Evolutionary conservation across 2,888 invertebrate species (phyloP).

Genomic region (Antitype chi): DNA sequence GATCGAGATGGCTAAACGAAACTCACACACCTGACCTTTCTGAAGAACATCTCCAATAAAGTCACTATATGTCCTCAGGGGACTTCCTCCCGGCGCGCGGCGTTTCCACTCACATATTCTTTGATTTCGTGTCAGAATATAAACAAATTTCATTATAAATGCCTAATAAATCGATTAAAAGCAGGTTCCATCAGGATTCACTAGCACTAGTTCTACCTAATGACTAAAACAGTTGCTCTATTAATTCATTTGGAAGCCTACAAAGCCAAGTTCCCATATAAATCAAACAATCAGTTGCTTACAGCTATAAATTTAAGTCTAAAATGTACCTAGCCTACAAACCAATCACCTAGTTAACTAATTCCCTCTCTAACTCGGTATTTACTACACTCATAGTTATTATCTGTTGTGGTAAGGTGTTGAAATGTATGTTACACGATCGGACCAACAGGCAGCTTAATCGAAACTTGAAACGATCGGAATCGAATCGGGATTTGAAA

Average conservation of each 20-base stretch:
- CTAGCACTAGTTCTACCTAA: background rate
- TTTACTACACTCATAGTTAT: conserved; percentile 32
- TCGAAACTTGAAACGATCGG: background rate
- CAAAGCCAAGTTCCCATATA: conserved; percentile 16
- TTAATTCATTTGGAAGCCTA: background rate
- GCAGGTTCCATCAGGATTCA: background rate
- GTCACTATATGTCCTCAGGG: too few species aligned
- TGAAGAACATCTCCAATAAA: too few species aligned
- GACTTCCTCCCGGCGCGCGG: too few species aligned
- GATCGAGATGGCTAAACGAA: too few species aligned
- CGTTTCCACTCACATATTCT: too few species aligned
- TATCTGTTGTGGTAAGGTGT: conserved; percentile 24
- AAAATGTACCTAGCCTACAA: conserved; percentile 15
- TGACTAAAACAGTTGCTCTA: background rate
- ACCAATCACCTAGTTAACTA: conserved; percentile 42
- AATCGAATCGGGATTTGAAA: conserved; percentile 3
- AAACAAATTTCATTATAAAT: background rate
- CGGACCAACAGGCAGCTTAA: background rate
- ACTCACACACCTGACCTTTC: too few species aligned
- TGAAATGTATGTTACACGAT: conserved; percentile 22
- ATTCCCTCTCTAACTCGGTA: conserved; percentile 35
- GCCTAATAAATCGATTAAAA: background rate
- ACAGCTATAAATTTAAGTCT: background rate
- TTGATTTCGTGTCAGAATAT: background rate
- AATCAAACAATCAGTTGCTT: conserved; percentile 16